Evolutionary conservation across 2,888 invertebrate species (phyloP).

Genomic region (Stenodema calcarata): DNA sequence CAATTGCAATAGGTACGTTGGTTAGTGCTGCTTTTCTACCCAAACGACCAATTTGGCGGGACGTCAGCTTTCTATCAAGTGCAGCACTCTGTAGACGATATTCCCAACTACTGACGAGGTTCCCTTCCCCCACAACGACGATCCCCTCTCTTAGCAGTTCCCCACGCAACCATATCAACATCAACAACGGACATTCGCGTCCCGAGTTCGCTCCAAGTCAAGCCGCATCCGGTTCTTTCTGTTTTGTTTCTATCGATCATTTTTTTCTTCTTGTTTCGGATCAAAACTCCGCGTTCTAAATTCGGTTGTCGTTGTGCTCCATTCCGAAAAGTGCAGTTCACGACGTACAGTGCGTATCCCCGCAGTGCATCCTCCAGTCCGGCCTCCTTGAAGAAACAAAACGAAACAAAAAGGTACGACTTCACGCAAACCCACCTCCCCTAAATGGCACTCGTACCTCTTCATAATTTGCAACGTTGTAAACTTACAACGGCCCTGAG

Average conservation of each 20-base stretch:
- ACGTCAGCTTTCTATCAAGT: not conserved
- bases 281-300: not conserved
- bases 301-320: not conserved
- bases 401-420: not conserved
- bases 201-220: not conserved
- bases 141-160: not conserved
- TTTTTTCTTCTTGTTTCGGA: not conserved
- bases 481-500: not conserved
- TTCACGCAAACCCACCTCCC: not conserved
- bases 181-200: conserved; percentile 17
- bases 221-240: not conserved
- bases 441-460: not conserved
- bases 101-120: not conserved
- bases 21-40: too few species aligned
- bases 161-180: conserved; percentile 21
- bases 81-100: not conserved
- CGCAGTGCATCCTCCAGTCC: not conserved
- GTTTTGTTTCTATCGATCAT: not conserved
- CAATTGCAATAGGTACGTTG: too few species aligned
- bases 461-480: not conserved
- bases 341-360: not conserved
- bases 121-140: not conserved
- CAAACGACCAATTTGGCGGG: too few species aligned
- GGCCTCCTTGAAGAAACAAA: not conserved
- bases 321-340: not conserved